These are phyloP conservation scores for Aythya baeri DNA, from an alignment of 2,113 vertebrate species.

Conservation along the genomic window DNA sequence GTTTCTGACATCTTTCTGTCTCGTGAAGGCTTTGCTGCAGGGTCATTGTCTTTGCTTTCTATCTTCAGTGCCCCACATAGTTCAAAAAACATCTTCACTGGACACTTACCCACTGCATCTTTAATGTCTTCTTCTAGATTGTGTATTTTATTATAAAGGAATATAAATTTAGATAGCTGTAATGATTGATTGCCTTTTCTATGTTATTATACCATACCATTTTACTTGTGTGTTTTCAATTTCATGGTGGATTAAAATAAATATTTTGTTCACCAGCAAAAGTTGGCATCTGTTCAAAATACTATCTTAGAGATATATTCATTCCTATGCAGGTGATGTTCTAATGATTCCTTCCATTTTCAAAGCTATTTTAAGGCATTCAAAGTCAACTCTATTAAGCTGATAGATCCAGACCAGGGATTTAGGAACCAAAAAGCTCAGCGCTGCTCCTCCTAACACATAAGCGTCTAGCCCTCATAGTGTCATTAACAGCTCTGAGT, in stretches of 20 bases:
- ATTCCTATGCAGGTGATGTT: not conserved
- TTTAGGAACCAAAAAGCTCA: not conserved
- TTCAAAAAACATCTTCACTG: not conserved
- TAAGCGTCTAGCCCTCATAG: not conserved
- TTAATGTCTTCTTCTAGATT: not conserved
- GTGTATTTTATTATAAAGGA: not conserved
- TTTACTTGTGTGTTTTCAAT: conserved; percentile 1
- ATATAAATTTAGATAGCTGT: not conserved
- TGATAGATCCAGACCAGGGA: not conserved
- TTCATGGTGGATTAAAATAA: conserved; percentile 21
- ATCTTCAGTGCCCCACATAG: not conserved
- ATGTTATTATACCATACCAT: not conserved
- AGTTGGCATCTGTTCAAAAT: not conserved
- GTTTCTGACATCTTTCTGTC: not conserved
- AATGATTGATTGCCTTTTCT: not conserved
- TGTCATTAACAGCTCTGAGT: not conserved
- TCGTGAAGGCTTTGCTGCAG: not conserved
- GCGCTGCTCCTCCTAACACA: not conserved
- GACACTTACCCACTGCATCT: not conserved
- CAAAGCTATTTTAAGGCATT: not conserved
- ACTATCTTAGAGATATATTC: not conserved
- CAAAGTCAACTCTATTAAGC: not conserved
- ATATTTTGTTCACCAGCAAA: not conserved
- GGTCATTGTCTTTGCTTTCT: not conserved
- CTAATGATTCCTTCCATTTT: conserved; percentile 4